Evolutionary conservation across 1,140 invertebrate species (phyloP).

Genomic region (Caenorhabditis brenneri): DNA sequence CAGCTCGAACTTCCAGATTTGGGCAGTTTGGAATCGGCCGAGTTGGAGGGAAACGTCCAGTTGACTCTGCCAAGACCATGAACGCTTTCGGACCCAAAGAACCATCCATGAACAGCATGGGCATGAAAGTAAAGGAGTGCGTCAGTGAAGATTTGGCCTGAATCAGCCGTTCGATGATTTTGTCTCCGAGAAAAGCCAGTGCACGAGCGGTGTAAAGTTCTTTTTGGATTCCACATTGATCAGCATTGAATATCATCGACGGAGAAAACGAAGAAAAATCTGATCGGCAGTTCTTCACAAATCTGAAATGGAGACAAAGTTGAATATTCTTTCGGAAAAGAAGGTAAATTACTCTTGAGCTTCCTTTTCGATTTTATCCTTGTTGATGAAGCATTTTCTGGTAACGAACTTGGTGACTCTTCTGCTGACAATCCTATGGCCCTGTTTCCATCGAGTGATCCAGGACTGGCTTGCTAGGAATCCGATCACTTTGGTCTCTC

Average conservation of each 20-base stretch:
- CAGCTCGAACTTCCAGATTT: neutral
- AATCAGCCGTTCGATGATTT: neutral
- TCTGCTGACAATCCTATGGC: neutral
- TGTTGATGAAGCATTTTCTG: neutral
- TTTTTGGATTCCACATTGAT: neutral
- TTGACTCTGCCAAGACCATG: neutral
- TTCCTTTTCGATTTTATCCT: neutral
- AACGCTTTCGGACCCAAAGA: neutral
- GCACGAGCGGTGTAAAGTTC: neutral
- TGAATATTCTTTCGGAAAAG: neutral
- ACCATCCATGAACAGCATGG: neutral
- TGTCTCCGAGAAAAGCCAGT: neutral
- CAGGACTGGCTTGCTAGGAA: neutral
- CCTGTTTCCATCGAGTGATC: neutral
- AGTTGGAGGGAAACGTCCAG: neutral
- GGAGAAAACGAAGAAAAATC: neutral
- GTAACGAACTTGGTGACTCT: neutral
- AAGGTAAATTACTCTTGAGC: neutral
- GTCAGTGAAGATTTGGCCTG: neutral
- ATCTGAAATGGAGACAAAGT: neutral
- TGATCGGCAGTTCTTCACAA: neutral
- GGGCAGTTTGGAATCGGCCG: neutral
- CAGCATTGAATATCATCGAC: neutral
- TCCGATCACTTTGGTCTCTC: neutral
- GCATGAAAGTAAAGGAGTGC: neutral